phyloP scores from a whole-genome alignment of 35 echinoderm and acorn worm species.

The Heliocidaris tuberculata region DNA sequence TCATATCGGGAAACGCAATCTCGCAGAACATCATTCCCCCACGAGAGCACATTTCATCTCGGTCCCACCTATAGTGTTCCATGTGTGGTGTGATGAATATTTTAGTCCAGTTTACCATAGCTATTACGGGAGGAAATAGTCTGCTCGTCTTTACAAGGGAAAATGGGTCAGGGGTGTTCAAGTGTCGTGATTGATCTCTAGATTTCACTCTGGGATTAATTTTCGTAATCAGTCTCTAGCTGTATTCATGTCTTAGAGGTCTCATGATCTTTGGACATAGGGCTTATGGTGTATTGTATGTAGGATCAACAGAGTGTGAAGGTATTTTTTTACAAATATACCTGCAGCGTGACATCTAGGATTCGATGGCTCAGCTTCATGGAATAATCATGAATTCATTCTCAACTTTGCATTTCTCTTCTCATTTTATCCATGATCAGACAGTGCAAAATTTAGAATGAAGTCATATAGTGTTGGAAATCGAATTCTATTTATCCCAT shows the following conservation, averaged over 20 bases:
- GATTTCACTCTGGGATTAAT: not conserved
- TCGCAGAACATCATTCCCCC: not conserved
- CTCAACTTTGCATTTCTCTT: not conserved
- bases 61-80: not conserved
- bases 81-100: not conserved
- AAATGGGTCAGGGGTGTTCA: not conserved
- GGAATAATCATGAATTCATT: not conserved
- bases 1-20: not conserved
- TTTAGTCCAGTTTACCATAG: not conserved
- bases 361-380: not conserved
- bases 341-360: not conserved
- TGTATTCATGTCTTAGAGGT: not conserved
- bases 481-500: too few relatives aligned
- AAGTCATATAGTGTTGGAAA: too few relatives aligned
- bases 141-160: not conserved
- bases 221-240: not conserved
- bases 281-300: not conserved
- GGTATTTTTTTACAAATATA: not conserved
- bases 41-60: not conserved
- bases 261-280: not conserved
- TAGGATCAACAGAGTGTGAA: not conserved
- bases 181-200: not conserved
- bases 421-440: too few relatives aligned
- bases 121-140: not conserved
- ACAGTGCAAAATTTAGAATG: too few relatives aligned